phyloP scores from a whole-genome alignment of 2,797 vertebrate genomes.

The Glyptemys insculpta region DNA sequence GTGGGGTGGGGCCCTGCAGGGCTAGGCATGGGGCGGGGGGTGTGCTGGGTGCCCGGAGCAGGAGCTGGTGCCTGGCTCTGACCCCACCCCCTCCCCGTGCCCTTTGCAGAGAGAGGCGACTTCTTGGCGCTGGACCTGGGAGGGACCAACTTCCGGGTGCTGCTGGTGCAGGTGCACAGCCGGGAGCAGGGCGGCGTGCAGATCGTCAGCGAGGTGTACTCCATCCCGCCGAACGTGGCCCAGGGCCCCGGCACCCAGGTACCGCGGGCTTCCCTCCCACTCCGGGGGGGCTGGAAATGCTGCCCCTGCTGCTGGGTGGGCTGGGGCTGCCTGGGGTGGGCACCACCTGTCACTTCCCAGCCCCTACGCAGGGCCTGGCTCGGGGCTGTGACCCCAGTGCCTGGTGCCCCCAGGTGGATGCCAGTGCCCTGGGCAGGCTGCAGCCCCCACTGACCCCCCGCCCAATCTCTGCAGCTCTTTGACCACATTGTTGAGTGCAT shows the following conservation, averaged over 20 bases:
- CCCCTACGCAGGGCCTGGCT: not conserved
- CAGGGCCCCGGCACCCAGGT: slow-evolving; percentile 80
- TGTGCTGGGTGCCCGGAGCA: rapidly evolving
- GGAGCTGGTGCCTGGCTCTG: not conserved
- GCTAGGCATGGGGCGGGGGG: rapidly evolving
- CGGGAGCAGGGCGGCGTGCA: slow-evolving; percentile 68
- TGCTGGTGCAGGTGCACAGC: slow-evolving; percentile 80
- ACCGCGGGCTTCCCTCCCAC: not conserved
- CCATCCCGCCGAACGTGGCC: slow-evolving; percentile 80
- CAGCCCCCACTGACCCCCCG: not conserved
- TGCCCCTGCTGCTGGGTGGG: not conserved
- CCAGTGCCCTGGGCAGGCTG: not conserved
- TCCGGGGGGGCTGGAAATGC: too few relatives aligned
- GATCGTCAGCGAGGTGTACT: slow-evolving; percentile 84
- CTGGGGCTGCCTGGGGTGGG: not conserved
- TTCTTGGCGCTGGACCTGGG: slow-evolving; percentile 91
- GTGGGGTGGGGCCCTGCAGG: not conserved
- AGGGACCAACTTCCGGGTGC: slow-evolving; percentile 90
- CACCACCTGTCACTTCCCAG: not conserved
- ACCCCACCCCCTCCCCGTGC: not conserved
- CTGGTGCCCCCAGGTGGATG: not conserved
- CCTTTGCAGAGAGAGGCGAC: slow-evolving; percentile 84
- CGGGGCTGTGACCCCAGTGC: not conserved
- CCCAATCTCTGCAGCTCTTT: slow-evolving; percentile 83
- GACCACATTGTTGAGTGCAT: slow-evolving; percentile 89